Evolutionary conservation across 2,888 invertebrate species (phyloP).

Genomic region (Caenorhabditis virilis): DNA sequence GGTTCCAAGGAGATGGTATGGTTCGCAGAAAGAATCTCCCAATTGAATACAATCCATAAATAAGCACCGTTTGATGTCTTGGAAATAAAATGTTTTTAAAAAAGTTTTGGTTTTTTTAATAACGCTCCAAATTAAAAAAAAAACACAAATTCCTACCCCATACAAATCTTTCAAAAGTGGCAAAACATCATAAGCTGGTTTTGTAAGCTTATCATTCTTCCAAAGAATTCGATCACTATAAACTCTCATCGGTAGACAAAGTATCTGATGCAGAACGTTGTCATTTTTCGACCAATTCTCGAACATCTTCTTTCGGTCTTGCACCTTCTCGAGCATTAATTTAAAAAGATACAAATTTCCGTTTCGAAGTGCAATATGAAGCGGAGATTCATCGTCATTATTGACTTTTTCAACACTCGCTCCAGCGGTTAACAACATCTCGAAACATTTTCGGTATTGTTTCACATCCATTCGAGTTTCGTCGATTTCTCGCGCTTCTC

Average conservation of each 20-base stretch:
- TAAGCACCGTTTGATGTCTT: no score
- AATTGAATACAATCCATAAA: slow-evolving; percentile 38
- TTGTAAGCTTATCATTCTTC: slow-evolving; percentile 18
- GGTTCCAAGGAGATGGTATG: slow-evolving; percentile 60
- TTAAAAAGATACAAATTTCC: slow-evolving; percentile 39
- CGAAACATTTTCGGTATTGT: slow-evolving; percentile 41
- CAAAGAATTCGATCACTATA: slow-evolving; percentile 26
- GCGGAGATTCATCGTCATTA: slow-evolving; percentile 29
- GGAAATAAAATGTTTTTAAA: no score
- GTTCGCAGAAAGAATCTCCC: slow-evolving; percentile 53
- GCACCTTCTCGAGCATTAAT: slow-evolving; percentile 27
- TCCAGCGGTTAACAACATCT: slow-evolving; percentile 38
- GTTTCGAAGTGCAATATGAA: slow-evolving; percentile 34
- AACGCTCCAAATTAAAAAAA: no score
- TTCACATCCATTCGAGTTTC: slow-evolving; percentile 27
- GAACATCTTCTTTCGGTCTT: slow-evolving; percentile 19
- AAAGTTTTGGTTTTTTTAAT: no score
- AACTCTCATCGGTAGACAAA: slow-evolving; percentile 34
- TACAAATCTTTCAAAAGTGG: slow-evolving; percentile 31
- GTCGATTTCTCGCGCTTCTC: slow-evolving; percentile 17
- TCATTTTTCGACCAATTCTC: slow-evolving; percentile 32
- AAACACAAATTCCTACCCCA: background rate
- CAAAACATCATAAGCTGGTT: slow-evolving; percentile 33
- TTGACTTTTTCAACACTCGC: slow-evolving; percentile 31
- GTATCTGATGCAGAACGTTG: slow-evolving; percentile 41